Evolutionary conservation across 2,113 vertebrate species (phyloP).

Genomic region (Bettongia penicillata): DNA sequence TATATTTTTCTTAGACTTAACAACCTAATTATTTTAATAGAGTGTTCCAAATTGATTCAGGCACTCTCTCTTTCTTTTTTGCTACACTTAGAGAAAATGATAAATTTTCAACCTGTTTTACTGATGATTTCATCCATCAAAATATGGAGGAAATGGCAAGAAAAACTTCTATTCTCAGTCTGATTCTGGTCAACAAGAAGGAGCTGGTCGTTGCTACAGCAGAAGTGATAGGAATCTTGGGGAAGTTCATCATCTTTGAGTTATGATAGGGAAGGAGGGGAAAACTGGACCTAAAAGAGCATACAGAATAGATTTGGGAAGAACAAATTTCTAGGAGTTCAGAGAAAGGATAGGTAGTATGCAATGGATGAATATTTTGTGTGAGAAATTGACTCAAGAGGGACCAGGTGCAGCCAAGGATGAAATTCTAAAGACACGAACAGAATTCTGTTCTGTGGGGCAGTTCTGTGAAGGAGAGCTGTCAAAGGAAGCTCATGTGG

Average conservation of each 20-base stretch:
- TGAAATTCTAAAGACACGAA: not conserved
- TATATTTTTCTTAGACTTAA: not conserved
- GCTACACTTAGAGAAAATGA: not conserved
- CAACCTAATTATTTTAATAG: not conserved
- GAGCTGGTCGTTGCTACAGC: not conserved
- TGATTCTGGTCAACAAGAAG: not conserved
- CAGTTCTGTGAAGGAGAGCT: not conserved
- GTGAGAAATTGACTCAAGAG: not conserved
- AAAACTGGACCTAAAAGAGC: not conserved
- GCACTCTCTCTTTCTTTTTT: not conserved
- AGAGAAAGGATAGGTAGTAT: not conserved
- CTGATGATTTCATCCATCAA: not conserved
- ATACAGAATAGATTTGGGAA: not conserved
- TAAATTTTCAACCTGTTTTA: not conserved
- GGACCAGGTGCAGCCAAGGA: not conserved
- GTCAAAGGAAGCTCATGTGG: not conserved
- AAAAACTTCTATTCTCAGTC: not conserved
- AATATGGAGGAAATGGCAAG: not conserved
- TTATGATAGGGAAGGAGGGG: not conserved
- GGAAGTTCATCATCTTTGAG: not conserved
- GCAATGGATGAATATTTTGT: not conserved
- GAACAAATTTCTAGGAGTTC: not conserved
- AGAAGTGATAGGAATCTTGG: not conserved
- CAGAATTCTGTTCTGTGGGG: not conserved
- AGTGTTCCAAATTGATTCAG: not conserved